These are phyloP conservation scores for Actinia tenebrosa DNA, from an alignment of 64 coral and sea anemone species.

Conservation along the genomic window DNA sequence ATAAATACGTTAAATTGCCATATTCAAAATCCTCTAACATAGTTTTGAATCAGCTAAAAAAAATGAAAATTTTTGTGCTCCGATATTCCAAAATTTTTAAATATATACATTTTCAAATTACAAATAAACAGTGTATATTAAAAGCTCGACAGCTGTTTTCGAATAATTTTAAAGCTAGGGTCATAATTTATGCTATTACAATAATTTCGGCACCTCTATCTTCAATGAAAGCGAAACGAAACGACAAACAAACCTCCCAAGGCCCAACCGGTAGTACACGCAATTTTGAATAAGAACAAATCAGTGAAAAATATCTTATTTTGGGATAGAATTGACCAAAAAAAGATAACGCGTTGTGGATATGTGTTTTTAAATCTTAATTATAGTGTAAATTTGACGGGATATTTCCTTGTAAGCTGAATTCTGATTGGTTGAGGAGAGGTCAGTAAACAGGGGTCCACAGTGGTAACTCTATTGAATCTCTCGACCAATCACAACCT, in stretches of 20 bases:
- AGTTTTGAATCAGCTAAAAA: not conserved
- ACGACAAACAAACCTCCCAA: not conserved
- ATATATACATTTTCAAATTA: not conserved
- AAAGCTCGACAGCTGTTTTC: not conserved
- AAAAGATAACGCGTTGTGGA: not conserved
- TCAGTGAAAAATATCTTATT: not conserved
- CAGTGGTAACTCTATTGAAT: constrained; percentile 12
- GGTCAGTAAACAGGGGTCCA: constrained; percentile 11
- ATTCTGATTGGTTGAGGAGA: not conserved
- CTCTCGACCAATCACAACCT: not conserved
- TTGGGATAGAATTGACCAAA: not conserved
- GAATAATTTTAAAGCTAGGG: not conserved
- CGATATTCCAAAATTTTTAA: not conserved
- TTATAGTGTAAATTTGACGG: not conserved
- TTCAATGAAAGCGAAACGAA: not conserved
- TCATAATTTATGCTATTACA: not conserved
- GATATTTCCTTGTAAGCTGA: not conserved
- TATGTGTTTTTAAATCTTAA: not conserved
- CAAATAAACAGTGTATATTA: not conserved
- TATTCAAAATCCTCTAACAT: not conserved
- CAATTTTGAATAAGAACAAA: not conserved
- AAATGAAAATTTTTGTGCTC: not conserved
- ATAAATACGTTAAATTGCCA: not conserved
- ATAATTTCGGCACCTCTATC: not conserved
- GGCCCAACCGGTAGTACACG: not conserved